Percentiles rank a stretch among this genome's conserved stretches.
These are phyloP conservation scores for Tetragonula carbonaria DNA, from an alignment of 2,888 invertebrate genomes.

Conservation along the genomic window DNA sequence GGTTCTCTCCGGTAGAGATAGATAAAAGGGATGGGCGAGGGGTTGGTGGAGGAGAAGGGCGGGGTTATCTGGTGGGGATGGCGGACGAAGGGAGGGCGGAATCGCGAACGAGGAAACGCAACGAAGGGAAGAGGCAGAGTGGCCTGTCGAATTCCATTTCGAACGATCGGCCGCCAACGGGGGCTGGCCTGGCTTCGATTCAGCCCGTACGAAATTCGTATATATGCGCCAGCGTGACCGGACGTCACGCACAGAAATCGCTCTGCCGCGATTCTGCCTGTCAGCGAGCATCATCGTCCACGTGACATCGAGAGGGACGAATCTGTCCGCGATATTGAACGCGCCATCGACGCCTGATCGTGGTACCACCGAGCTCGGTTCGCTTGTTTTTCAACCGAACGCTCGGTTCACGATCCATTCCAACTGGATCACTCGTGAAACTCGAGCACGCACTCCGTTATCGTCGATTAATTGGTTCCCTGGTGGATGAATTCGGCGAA, in stretches of 20 bases:
- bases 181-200: slow-evolving; percentile 35
- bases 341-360: slow-evolving; percentile 39
- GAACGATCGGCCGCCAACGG: slow-evolving; percentile 43
- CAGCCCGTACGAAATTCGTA: slow-evolving; percentile 53
- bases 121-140: slow-evolving; percentile 48
- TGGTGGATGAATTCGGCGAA: not conserved
- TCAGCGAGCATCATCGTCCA: slow-evolving; percentile 66
- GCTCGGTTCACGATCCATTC: slow-evolving; percentile 12
- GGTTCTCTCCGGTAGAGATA: slow-evolving; percentile 56
- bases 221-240: slow-evolving; percentile 64
- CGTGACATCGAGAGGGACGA: slow-evolving; percentile 62
- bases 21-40: slow-evolving; percentile 62
- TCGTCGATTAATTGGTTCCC: slow-evolving; percentile 54
- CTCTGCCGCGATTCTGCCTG: slow-evolving; percentile 65
- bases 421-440: slow-evolving; percentile 43
- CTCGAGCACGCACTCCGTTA: slow-evolving; percentile 58
- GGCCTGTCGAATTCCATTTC: slow-evolving; percentile 70
- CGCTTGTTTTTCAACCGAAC: slow-evolving; percentile 17
- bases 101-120: slow-evolving; percentile 32
- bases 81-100: slow-evolving; percentile 27
- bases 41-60: not conserved
- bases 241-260: slow-evolving; percentile 70
- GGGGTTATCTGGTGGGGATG: slow-evolving; percentile 3
- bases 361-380: not conserved
- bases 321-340: slow-evolving; percentile 53